These are phyloP conservation scores for Gallinago stenura DNA, from an alignment of 2,797 vertebrate genomes.

Conservation along the genomic window DNA sequence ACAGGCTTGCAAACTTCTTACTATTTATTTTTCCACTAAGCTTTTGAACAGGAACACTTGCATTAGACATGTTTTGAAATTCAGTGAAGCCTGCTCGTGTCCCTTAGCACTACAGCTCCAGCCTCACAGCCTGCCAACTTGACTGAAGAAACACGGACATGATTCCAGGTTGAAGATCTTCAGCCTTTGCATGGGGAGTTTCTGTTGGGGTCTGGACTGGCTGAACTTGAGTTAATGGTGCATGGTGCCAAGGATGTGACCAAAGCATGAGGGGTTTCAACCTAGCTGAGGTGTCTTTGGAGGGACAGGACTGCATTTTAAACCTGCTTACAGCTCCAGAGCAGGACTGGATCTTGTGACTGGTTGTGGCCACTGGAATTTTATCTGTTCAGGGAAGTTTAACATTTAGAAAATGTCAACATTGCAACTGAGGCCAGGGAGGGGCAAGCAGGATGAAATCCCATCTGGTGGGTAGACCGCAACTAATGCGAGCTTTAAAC, in stretches of 20 bases:
- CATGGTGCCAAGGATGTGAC: background rate
- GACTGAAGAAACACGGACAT: background rate
- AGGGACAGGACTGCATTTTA: background rate
- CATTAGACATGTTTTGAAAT: background rate
- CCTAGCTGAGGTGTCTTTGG: background rate
- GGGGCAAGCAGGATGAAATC: background rate
- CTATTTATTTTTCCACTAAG: background rate
- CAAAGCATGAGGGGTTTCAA: background rate
- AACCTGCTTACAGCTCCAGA: background rate
- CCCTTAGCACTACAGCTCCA: background rate
- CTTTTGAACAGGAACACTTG: background rate
- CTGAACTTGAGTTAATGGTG: background rate
- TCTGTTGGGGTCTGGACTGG: background rate
- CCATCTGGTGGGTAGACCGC: background rate
- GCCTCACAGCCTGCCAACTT: background rate
- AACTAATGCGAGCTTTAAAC: background rate
- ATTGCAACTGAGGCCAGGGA: background rate
- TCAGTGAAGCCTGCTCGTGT: rapidly evolving
- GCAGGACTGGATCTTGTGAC: background rate
- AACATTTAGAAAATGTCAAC: background rate
- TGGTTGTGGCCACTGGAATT: background rate
- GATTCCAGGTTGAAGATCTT: background rate
- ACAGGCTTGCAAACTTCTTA: background rate
- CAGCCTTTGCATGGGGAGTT: rapidly evolving
- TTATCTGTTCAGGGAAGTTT: background rate